Conservation (phyloP, 2,113 vertebrate genomes). For the Bufo gargarizans region DNA sequence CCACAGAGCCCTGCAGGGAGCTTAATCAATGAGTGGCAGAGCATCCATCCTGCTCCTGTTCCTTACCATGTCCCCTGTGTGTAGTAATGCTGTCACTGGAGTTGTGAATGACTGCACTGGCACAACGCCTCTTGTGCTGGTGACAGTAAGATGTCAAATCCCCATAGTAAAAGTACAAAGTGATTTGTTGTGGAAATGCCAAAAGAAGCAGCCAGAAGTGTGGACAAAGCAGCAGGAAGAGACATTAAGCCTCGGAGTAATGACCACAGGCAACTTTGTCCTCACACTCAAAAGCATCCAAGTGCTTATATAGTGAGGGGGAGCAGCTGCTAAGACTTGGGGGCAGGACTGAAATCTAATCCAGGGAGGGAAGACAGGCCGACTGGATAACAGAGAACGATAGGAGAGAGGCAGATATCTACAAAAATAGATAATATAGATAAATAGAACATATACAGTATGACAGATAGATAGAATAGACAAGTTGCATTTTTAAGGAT, state of each 20-base stretch:
- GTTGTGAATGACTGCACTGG: constrained; percentile 27
- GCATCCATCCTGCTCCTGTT: neutral
- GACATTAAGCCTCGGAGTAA: constrained; percentile 37
- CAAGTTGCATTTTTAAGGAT: too few species aligned
- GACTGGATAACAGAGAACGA: neutral
- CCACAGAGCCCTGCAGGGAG: neutral
- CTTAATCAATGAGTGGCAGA: neutral
- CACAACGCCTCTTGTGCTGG: constrained; percentile 19
- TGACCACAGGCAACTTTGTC: constrained; percentile 27
- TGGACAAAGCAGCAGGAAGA: constrained; percentile 39
- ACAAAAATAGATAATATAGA: too few species aligned
- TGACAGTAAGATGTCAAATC: constrained; percentile 25
- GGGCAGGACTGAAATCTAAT: neutral
- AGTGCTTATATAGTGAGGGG: neutral
- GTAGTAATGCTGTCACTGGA: constrained; percentile 11
- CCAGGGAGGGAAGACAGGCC: neutral
- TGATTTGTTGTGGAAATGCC: constrained; percentile 43
- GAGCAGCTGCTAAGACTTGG: neutral
- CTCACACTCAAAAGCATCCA: constrained; percentile 29
- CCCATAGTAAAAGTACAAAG: constrained; percentile 30
- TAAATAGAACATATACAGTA: too few species aligned
- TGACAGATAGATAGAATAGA: too few species aligned
- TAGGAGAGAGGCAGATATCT: neutral
- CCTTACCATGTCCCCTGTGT: neutral
- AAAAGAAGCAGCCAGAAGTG: constrained; percentile 34